phyloP scores from a whole-genome alignment of 2,797 vertebrate species.

The Neosilurus mollespiculum region DNA sequence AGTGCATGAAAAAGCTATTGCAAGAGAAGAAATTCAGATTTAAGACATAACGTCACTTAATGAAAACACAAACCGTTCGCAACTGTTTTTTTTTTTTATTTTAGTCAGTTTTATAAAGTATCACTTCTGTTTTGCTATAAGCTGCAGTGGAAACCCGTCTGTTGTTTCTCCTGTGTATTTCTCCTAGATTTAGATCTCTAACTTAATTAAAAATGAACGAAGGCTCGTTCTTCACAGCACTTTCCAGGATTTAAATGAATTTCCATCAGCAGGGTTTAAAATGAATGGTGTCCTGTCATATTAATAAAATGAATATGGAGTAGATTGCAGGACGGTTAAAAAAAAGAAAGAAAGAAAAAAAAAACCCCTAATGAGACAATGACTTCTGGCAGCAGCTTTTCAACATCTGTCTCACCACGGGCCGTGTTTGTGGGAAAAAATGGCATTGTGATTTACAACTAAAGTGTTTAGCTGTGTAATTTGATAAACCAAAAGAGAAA shows the following conservation, averaged over 20 bases:
- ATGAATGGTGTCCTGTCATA: not conserved
- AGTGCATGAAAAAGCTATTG: too few relatives aligned
- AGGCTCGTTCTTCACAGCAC: not conserved
- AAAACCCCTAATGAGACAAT: not conserved
- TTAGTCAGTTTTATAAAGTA: too few relatives aligned
- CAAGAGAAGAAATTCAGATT: too few relatives aligned
- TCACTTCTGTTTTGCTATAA: too few relatives aligned
- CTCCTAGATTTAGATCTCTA: not conserved
- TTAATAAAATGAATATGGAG: not conserved
- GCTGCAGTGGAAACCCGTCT: too few relatives aligned
- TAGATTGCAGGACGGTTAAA: not conserved
- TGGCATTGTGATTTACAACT: not conserved
- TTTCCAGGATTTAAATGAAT: constrained; percentile 3
- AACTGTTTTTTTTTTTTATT: too few relatives aligned
- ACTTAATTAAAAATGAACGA: not conserved
- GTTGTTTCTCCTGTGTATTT: not conserved
- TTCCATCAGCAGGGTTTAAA: not conserved
- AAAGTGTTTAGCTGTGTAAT: not conserved
- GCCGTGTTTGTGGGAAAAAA: too few relatives aligned
- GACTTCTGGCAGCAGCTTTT: not conserved
- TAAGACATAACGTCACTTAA: too few relatives aligned
- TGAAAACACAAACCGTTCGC: too few relatives aligned
- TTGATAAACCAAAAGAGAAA: not conserved
- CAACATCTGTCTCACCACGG: not conserved
- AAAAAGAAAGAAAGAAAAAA: too few relatives aligned